Evolutionary conservation across 2,888 invertebrate genomes (phyloP).

Genomic region (Chymomyza caudatula): DNA sequence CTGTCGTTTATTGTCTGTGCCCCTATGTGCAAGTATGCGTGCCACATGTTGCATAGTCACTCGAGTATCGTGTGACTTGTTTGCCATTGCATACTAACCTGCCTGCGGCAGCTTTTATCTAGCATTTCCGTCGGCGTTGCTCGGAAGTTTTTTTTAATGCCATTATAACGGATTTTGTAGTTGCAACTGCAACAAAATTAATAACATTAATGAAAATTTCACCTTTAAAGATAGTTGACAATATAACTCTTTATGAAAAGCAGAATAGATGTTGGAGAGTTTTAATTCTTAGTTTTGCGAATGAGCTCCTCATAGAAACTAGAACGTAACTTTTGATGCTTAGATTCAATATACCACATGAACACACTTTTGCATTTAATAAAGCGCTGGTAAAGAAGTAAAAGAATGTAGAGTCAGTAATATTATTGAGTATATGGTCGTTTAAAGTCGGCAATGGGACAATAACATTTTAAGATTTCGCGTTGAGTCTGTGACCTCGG

Average conservation of each 20-base stretch:
- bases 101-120: constrained; percentile 37
- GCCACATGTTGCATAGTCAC: neutral
- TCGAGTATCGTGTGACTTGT: neutral
- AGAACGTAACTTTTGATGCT: too few relatives aligned
- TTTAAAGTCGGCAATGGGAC: too few relatives aligned
- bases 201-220: neutral
- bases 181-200: neutral
- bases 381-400: too few relatives aligned
- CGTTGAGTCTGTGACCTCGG: too few relatives aligned
- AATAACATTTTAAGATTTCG: too few relatives aligned
- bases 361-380: too few relatives aligned
- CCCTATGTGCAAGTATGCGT: neutral
- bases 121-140: constrained; percentile 30
- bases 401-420: too few relatives aligned
- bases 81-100: neutral
- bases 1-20: neutral
- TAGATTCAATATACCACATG: too few relatives aligned
- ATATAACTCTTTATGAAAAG: neutral
- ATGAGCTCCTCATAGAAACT: too few relatives aligned
- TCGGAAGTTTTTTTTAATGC: constrained; percentile 16
- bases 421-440: too few relatives aligned
- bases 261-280: too few relatives aligned
- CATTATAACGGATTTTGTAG: constrained; percentile 14
- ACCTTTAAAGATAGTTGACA: neutral
- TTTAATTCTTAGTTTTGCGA: too few relatives aligned